phyloP scores from a whole-genome alignment of 1,140 invertebrate genomes.

The Protaetia brevitarsis region DNA sequence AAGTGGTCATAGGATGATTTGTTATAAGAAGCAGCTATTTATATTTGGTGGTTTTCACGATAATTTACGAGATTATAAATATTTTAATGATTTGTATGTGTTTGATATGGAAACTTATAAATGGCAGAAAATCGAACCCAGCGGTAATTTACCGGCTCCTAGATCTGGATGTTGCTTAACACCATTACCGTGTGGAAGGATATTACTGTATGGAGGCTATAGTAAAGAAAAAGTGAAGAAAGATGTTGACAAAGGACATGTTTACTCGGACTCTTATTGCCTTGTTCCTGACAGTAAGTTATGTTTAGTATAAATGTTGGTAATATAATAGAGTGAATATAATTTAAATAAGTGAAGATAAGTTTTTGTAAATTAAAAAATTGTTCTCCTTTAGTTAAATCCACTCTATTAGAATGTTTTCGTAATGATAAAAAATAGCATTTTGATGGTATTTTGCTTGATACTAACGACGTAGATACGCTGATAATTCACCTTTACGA shows the following conservation, averaged over 20 bases:
- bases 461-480: no score
- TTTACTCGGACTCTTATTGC: constrained; percentile 80
- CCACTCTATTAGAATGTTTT: no score
- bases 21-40: constrained; percentile 73
- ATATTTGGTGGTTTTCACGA: constrained; percentile 93
- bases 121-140: constrained; percentile 74
- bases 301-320: no score
- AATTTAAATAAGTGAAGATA: no score
- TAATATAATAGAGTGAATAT: no score
- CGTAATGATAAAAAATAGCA: no score
- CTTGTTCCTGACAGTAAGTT: constrained; percentile 68
- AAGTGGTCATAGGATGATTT: constrained; percentile 87
- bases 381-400: no score
- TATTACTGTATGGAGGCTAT: constrained; percentile 86
- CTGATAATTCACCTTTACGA: no score
- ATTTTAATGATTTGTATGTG: constrained; percentile 83
- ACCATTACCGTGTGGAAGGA: constrained; percentile 57
- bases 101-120: constrained; percentile 79
- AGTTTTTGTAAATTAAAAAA: no score
- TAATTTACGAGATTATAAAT: constrained; percentile 82
- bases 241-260: constrained; percentile 75
- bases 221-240: constrained; percentile 76
- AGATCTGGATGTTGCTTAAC: constrained; percentile 74
- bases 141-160: constrained; percentile 62
- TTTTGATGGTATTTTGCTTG: no score